phyloP scores from a whole-genome alignment of 2,888 invertebrate species.

The Ditylenchus weischeri region DNA sequence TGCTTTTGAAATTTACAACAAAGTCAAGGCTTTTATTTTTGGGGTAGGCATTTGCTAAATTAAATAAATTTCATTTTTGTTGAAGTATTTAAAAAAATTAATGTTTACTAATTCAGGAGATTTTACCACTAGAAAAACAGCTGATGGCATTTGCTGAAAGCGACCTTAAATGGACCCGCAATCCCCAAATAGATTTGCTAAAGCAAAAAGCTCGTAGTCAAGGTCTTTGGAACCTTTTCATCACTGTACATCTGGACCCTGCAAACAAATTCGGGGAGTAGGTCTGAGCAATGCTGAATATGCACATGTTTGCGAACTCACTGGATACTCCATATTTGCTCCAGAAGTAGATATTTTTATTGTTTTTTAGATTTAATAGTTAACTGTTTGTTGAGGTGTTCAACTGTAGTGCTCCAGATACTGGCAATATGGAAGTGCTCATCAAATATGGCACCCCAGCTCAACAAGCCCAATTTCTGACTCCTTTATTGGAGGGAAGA shows the following conservation, averaged over 20 bases:
- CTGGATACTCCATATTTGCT: constrained; percentile 60
- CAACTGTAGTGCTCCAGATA: constrained; percentile 63
- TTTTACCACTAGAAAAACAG: constrained; percentile 60
- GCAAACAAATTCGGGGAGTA: constrained; percentile 38
- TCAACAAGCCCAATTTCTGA: constrained; percentile 60
- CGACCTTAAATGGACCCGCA: constrained; percentile 57
- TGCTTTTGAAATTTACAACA: constrained; percentile 57
- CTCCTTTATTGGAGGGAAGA: constrained; percentile 60
- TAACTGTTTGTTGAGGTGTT: constrained; percentile 56
- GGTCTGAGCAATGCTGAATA: constrained; percentile 63
- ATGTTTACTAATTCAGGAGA: constrained; percentile 38
- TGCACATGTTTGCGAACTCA: constrained; percentile 62
- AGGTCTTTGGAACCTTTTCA: constrained; percentile 62
- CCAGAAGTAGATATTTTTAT: constrained; percentile 57
- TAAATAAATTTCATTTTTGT: too few relatives aligned
- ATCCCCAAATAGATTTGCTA: constrained; percentile 59
- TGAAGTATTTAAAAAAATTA: neutral
- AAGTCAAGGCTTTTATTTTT: constrained; percentile 60
- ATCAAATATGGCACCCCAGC: constrained; percentile 61
- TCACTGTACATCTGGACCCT: constrained; percentile 61
- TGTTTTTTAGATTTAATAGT: too few relatives aligned
- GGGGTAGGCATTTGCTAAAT: constrained; percentile 32
- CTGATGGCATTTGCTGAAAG: constrained; percentile 47
- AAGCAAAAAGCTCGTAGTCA: constrained; percentile 61
- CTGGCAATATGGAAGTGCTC: constrained; percentile 63